phyloP scores from a whole-genome alignment of 64 coral and sea anemone species.

The Porites lutea region DNA sequence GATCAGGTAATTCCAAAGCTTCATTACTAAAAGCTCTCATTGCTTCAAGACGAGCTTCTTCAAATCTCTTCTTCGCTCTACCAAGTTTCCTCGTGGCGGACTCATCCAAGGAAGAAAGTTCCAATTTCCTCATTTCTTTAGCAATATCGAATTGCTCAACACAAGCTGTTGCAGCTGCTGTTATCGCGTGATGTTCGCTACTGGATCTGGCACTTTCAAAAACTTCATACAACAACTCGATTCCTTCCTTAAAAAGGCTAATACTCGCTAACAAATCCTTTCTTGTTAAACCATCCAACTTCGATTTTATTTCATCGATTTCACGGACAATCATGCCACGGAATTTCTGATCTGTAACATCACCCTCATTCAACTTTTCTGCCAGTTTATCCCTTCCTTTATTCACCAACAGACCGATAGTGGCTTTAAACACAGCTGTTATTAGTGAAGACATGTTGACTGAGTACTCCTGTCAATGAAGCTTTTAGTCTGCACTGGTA shows the following conservation, averaged over 20 bases:
- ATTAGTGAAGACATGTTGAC: not conserved
- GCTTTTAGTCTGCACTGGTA: no score
- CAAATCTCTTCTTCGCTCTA: conserved; percentile 27
- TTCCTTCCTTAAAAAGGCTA: conserved; percentile 45
- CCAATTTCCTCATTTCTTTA: not conserved
- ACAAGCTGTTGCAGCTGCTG: not conserved
- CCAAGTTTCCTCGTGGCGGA: not conserved
- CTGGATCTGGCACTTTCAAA: not conserved
- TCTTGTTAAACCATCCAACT: conserved; percentile 36
- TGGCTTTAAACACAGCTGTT: conserved; percentile 9
- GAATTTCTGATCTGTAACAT: conserved; percentile 44
- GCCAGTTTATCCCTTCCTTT: conserved; percentile 40
- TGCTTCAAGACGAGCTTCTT: conserved; percentile 25
- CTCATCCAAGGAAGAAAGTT: not conserved
- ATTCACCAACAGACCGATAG: not conserved
- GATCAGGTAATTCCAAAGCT: not conserved
- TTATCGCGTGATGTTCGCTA: not conserved
- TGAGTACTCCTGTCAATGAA: no score
- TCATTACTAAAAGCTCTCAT: conserved; percentile 28
- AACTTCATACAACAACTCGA: conserved; percentile 30
- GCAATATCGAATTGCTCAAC: not conserved
- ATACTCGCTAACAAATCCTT: conserved; percentile 49
- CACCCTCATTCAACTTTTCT: conserved; percentile 17
- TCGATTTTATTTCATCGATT: conserved; percentile 60
- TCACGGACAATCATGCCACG: conserved; percentile 19